phyloP scores from a whole-genome alignment of 2,797 vertebrate genomes.

The Taeniopygia guttata region DNA sequence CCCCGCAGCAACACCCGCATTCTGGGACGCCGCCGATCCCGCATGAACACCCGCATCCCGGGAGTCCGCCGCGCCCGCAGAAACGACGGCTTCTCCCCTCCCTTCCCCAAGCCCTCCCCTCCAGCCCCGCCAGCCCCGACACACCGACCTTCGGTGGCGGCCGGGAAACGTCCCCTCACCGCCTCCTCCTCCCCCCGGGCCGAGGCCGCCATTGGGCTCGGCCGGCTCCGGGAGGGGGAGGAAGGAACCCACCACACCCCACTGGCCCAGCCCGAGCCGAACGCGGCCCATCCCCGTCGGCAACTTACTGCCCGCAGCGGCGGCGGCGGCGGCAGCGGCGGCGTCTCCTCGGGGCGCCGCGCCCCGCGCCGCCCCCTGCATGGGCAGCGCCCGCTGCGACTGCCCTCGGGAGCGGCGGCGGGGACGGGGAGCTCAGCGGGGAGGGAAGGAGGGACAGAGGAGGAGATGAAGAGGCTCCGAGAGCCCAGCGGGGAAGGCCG shows the following conservation, averaged over 20 bases:
- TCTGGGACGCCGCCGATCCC: neutral
- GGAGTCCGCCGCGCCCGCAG: neutral
- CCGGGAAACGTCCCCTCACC: neutral
- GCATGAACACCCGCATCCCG: neutral
- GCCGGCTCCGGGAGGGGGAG: neutral
- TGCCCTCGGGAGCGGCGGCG: neutral
- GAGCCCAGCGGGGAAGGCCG: neutral
- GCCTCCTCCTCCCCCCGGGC: neutral
- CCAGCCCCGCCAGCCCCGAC: neutral
- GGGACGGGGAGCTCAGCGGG: neutral
- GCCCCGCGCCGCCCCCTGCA: slow-evolving; percentile 23
- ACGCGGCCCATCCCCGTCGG: slow-evolving; percentile 10
- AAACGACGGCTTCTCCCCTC: neutral
- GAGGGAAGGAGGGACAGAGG: neutral
- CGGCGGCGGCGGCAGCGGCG: neutral
- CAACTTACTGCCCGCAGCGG: slow-evolving; percentile 55
- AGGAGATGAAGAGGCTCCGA: neutral
- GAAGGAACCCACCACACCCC: slow-evolving; percentile 7
- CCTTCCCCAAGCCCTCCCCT: neutral
- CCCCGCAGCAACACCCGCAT: neutral
- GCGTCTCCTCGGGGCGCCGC: slow-evolving; percentile 54
- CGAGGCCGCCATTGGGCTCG: slow-evolving; percentile 50
- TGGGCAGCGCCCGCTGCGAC: neutral
- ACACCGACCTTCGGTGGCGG: neutral
- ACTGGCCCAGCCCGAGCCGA: neutral